Percentiles rank a stretch among this genome's conserved stretches.
phyloP scores from a whole-genome alignment of 2,888 invertebrate species.

The Machimus atricapillus region DNA sequence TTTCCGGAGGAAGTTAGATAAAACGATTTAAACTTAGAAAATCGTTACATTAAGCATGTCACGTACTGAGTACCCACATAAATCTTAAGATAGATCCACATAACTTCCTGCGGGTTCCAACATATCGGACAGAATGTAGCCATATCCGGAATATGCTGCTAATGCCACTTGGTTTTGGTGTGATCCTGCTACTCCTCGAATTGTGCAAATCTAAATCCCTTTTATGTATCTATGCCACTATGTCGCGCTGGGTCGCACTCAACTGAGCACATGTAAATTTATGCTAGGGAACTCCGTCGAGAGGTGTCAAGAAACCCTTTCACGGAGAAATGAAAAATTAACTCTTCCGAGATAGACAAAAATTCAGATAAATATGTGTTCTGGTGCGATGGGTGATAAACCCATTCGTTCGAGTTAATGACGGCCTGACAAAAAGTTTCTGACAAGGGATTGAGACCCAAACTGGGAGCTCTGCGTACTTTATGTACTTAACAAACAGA shows the following conservation, averaged over 20 bases:
- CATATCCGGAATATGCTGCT: not conserved
- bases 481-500: not conserved
- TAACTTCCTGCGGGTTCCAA: not conserved
- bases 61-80: not conserved
- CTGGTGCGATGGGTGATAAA: not conserved
- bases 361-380: not conserved
- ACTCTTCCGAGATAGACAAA: not conserved
- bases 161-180: not conserved
- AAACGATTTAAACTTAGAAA: not conserved
- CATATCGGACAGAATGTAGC: not conserved
- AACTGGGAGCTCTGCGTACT: not conserved
- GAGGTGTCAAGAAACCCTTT: not conserved
- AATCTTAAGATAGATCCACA: not conserved
- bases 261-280: not conserved
- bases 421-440: not conserved
- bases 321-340: not conserved
- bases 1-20: not conserved
- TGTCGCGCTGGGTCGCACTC: not conserved
- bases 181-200: not conserved
- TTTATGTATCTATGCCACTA: not conserved
- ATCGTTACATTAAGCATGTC: not conserved
- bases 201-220: not conserved
- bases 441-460: not conserved
- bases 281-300: not conserved
- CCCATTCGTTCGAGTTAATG: constrained; percentile 2